phyloP scores from a whole-genome alignment of 2,113 vertebrate genomes.

The Ammodytes dubius region DNA sequence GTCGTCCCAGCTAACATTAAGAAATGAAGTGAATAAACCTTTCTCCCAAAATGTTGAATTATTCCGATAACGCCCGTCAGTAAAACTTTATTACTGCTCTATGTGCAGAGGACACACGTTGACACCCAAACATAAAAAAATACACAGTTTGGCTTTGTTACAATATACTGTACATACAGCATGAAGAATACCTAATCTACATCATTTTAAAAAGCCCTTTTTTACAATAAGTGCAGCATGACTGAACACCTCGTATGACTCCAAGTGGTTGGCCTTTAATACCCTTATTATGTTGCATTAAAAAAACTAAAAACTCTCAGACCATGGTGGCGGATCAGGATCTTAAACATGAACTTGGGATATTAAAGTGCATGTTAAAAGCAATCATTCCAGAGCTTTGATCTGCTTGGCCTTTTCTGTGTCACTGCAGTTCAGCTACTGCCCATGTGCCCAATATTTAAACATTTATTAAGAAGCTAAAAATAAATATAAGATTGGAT shows the following conservation, averaged over 20 bases:
- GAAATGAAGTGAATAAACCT: not conserved
- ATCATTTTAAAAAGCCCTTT: not conserved
- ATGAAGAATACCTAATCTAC: not conserved
- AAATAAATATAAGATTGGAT: constrained; percentile 50
- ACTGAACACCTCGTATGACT: not conserved
- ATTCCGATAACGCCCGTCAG: not conserved
- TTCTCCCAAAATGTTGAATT: not conserved
- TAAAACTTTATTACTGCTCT: not conserved
- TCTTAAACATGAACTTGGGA: constrained; percentile 28
- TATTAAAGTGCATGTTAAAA: constrained; percentile 65
- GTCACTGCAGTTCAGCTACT: not conserved
- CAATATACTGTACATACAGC: not conserved
- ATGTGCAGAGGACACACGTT: not conserved
- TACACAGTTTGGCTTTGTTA: not conserved
- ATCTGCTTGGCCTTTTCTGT: constrained; percentile 43
- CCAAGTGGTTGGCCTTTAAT: constrained; percentile 8
- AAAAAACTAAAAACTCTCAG: not conserved
- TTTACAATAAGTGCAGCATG: not conserved
- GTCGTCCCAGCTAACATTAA: not conserved
- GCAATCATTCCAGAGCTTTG: constrained; percentile 26
- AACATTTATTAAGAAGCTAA: not conserved
- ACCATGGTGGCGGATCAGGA: constrained; percentile 7
- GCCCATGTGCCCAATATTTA: not conserved
- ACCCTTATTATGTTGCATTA: not conserved
- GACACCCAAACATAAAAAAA: constrained; percentile 1